Evolutionary conservation across 1,140 invertebrate genomes (phyloP), one percentile per base, ranked within the genome.

Genomic region (Pseudobourletiella spinata): DNA sequence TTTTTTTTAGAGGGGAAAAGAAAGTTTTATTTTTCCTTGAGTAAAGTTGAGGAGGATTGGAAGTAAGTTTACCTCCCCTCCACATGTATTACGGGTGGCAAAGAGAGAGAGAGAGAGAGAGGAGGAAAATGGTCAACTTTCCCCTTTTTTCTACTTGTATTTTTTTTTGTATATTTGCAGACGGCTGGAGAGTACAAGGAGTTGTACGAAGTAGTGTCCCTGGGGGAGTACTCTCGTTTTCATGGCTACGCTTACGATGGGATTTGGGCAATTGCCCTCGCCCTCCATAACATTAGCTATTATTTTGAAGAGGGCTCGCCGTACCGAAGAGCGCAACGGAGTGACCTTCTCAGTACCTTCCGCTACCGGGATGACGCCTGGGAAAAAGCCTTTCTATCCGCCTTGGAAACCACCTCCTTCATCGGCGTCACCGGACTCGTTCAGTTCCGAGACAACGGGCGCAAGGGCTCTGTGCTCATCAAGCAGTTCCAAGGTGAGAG

Each of bases 171-270:
- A n/a, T n/a, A n/a, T n/a, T 46, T 75, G 1, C 77, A 96, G 92
- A 95, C 89, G 0, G 85, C 91, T 0, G 83, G 86, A 64, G 86
- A 95, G 73, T 97, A 97, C 75, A 80, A 84, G 67, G 76, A 80
- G 14, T 84, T 92, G 73, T 96, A 97, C 74, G 83, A 95, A 67
- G 80, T 83, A 6, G 76, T 84, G 63, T 80, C 90, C 54, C 86
- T 87, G 3, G 72, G 75, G 0, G 88, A 93, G 71, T 96, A 93
- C 75, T 95, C 91, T 16, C 82, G 91, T 51, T 97, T 95, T 74
- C 93, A 98, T 74, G 95, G 93, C 1, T 98, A 97, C 74, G 94
- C 94, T 15, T 97, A 97, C 76, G 95, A 98, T 75, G 92, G 89
- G 3, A 90, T 98, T 59, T 98, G 95, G 95, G 90, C 93, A 1